phyloP scores from a whole-genome alignment of 2,888 invertebrate genomes.

The Chironomus riparius region DNA sequence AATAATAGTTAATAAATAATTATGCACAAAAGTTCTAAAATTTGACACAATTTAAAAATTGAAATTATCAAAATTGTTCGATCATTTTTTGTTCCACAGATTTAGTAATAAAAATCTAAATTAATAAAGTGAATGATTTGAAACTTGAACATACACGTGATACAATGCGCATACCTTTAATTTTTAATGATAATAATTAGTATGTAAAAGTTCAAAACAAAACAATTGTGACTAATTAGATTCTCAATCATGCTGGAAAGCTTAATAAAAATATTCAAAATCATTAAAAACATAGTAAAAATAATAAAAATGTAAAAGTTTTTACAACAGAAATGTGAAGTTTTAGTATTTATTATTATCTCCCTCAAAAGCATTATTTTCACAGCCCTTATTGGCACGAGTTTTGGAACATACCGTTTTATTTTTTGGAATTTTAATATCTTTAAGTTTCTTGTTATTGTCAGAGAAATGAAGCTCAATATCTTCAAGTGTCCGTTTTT shows the following conservation, averaged over 20 bases:
- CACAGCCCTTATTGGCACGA: slow-evolving; percentile 28
- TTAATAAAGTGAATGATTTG: not conserved
- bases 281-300: not conserved
- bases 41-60: not conserved
- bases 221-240: not conserved
- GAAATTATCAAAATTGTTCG: too few species aligned
- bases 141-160: not conserved
- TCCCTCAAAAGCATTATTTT: slow-evolving; percentile 30
- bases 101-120: not conserved
- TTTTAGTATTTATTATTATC: slow-evolving; percentile 7
- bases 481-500: slow-evolving; percentile 38
- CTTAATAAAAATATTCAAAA: not conserved
- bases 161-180: not conserved
- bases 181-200: not conserved
- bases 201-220: not conserved
- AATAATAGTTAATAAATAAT: not conserved
- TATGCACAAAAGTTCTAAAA: not conserved
- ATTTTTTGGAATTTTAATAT: slow-evolving; percentile 29
- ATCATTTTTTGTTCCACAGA: too few species aligned
- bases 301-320: not conserved
- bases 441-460: slow-evolving; percentile 29
- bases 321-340: not conserved
- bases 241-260: not conserved
- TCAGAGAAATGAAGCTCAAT: slow-evolving; percentile 31
- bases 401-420: not conserved